Percentiles rank a stretch among this genome's conserved stretches.
Evolutionary conservation across 2,888 invertebrate genomes (phyloP).

Genomic region (Sussaba pulchella): DNA sequence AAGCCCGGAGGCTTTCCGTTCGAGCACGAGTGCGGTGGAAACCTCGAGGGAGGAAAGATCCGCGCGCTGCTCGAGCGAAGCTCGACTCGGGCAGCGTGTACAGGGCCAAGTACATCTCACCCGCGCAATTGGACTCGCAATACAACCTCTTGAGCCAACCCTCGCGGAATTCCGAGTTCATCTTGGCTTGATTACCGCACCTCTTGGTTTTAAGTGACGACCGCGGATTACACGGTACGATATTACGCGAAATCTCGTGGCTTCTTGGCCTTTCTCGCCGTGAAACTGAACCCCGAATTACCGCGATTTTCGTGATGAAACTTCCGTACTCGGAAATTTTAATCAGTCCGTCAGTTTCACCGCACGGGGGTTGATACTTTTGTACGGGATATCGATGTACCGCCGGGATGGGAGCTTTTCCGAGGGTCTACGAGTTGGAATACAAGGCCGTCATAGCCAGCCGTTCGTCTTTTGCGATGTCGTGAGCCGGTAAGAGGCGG

Average conservation of each 20-base stretch:
- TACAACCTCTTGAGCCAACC: slow-evolving; percentile 7
- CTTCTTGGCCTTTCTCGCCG: background rate
- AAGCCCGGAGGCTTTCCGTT: slow-evolving; percentile 2
- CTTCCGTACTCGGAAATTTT: background rate
- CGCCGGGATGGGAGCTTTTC: background rate
- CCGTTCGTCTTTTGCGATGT: background rate
- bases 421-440: background rate
- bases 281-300: slow-evolving; percentile 25
- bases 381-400: background rate
- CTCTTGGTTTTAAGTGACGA: slow-evolving; percentile 46
- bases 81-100: background rate
- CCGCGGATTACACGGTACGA: slow-evolving; percentile 40
- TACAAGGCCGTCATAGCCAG: too few relatives aligned
- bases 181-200: slow-evolving; percentile 53
- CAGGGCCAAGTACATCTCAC: slow-evolving; percentile 20
- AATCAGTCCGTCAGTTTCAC: slow-evolving; percentile 27
- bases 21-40: background rate
- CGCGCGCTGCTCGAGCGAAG: background rate
- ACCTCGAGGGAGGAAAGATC: background rate
- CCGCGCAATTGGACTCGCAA: slow-evolving; percentile 20
- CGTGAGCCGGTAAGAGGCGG: background rate
- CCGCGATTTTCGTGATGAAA: background rate
- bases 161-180: slow-evolving; percentile 46
- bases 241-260: background rate
- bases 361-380: background rate